A percentile compares a stretch with the other conserved stretches of the same genome.
Evolutionary conservation across 2,888 invertebrate species (phyloP).

Genomic region (Cremastinae sp.): DNA sequence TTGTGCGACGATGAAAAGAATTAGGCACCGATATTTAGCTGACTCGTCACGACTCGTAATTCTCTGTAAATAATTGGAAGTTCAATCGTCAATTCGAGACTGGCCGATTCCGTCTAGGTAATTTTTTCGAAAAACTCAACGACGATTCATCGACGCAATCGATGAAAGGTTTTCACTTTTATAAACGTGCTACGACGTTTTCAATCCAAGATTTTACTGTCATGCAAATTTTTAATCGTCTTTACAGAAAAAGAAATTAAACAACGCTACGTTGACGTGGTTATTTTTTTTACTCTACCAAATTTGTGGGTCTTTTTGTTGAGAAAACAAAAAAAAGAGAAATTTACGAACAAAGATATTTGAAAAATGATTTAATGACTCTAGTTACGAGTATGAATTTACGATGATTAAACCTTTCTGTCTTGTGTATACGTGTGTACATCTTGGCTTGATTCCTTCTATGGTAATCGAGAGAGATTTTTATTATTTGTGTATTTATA

Average conservation of each 20-base stretch:
- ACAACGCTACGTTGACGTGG: not conserved
- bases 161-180: constrained; percentile 59
- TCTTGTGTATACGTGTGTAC: constrained; percentile 12
- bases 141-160: constrained; percentile 37
- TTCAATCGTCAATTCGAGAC: constrained; percentile 41
- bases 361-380: constrained; percentile 1
- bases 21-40: constrained; percentile 32
- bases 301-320: not conserved
- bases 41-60: constrained; percentile 48
- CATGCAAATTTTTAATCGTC: not conserved
- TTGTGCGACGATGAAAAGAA: constrained; percentile 32
- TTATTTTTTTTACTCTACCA: not conserved
- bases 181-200: constrained; percentile 50
- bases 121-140: constrained; percentile 24
- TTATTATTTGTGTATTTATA: constrained; percentile 57
- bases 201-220: constrained; percentile 27
- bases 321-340: not conserved
- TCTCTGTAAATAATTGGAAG: constrained; percentile 63
- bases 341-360: not conserved
- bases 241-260: not conserved
- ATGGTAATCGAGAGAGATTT: constrained; percentile 40
- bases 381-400: not conserved
- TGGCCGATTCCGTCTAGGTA: constrained; percentile 5
- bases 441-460: constrained; percentile 6
- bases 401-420: constrained; percentile 12